Base-by-base conservation (phyloP, 2,888 invertebrate species). In the Drosophila peninsularis region DNA sequence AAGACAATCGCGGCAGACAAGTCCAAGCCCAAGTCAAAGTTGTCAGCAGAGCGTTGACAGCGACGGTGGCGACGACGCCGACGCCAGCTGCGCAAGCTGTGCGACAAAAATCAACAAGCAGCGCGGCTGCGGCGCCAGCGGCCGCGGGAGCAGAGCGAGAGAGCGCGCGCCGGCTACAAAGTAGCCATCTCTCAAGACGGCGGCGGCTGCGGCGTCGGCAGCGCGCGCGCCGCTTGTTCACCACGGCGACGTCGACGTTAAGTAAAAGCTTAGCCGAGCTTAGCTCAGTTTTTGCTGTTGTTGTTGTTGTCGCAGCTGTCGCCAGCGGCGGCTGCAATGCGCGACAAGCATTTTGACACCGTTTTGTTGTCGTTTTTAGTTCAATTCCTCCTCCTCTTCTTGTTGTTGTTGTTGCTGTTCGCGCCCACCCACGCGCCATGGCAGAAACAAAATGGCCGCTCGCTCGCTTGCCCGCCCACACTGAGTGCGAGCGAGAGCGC, bases 281-380 rank as follows among this genome's bases (percentile, higher is more conserved):
- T 80, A 72, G 82, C 80, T 75, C 62, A 82, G 65, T 64, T 78
- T 62, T 54, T 53, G 36, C n/a, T 57, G 56, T 19, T 53, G 36
- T 34, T 53, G 55, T 57, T 57, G 68, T 44, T 52, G 64, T 37
- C 49, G 52, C 52, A 39, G 63, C 65, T 66, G 80, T 63, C 70
- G 72, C 66, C 70, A 57, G 67, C 73, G 78, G 70, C 73, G 63
- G 74, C 81, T 70, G 57, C 53, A 53, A 55, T 80, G 82, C 68
- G 75, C 72, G 87, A 83, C 83, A 88, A 88, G 89, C 83, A 88
- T 83, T 83, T 83, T 83, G 83, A 83, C 87, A 83, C 83, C 84
- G 75, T 80, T 80, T 71, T 57, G 52, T 66, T 68, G 65, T 65
- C 49, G 56, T 55, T 66, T n/a, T 37, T 41, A 36, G 17, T 45